These are phyloP conservation scores for Eupelmus urozonus DNA, from an alignment of 2,888 invertebrate species.

Conservation along the genomic window DNA sequence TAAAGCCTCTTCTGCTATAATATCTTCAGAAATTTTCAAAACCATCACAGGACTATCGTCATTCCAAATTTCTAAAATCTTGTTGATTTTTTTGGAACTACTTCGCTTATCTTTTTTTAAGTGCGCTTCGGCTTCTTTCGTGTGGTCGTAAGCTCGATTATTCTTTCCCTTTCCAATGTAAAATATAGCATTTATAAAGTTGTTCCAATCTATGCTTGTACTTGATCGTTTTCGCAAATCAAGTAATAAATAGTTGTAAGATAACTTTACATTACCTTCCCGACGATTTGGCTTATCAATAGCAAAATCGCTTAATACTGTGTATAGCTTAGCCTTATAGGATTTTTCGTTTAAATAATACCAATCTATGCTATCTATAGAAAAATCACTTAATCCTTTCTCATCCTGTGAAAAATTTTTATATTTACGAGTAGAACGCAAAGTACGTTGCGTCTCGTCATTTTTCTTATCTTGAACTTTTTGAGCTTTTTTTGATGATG, in stretches of 20 bases:
- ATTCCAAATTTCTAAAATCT: slow-evolving; percentile 81
- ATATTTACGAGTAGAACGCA: neutral
- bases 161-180: slow-evolving; percentile 97
- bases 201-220: slow-evolving; percentile 78
- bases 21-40: slow-evolving; percentile 86
- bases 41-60: neutral
- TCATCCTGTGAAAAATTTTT: neutral
- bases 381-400: neutral
- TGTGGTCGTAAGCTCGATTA: slow-evolving; percentile 91
- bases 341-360: neutral
- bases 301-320: slow-evolving; percentile 1
- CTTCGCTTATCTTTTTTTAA: slow-evolving; percentile 79
- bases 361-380: neutral
- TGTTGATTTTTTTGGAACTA: slow-evolving; percentile 82
- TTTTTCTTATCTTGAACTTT: neutral
- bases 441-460: neutral
- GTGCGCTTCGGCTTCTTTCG: slow-evolving; percentile 88
- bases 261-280: slow-evolving; percentile 87
- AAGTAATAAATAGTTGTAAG: slow-evolving; percentile 92
- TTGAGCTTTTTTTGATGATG: no score
- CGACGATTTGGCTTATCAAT: slow-evolving; percentile 80
- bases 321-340: neutral
- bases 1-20: slow-evolving; percentile 92
- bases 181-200: slow-evolving; percentile 92
- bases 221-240: slow-evolving; percentile 91